A percentile compares a stretch with the other conserved stretches of the same genome.
phyloP scores from a whole-genome alignment of 2,113 vertebrate genomes.

The Calcarius ornatus region DNA sequence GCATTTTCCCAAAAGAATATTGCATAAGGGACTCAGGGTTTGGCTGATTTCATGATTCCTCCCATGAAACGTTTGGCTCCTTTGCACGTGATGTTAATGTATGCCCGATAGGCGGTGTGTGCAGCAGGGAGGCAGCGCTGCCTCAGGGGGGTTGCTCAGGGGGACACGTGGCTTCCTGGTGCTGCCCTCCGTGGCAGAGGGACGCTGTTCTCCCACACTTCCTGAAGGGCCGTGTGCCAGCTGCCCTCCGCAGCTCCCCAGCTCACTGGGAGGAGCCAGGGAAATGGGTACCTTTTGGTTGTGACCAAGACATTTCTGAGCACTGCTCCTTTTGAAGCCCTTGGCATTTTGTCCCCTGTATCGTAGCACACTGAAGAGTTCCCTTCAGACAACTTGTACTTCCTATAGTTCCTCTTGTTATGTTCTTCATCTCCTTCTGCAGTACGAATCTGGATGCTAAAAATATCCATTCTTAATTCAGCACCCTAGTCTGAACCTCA shows the following conservation, averaged over 20 bases:
- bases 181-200: accelerated
- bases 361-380: accelerated
- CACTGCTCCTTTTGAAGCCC: not conserved
- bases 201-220: not conserved
- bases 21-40: not conserved
- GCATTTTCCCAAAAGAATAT: not conserved
- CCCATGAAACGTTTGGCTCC: not conserved
- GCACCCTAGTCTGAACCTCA: not conserved
- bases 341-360: not conserved
- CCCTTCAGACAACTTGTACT: not conserved
- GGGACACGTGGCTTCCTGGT: not conserved
- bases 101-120: not conserved
- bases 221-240: not conserved
- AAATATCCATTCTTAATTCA: not conserved
- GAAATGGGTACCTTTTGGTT: not conserved
- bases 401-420: accelerated
- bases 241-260: not conserved
- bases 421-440: not conserved
- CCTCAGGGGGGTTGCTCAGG: not conserved
- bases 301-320: not conserved
- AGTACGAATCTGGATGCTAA: not conserved
- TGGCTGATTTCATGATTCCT: not conserved
- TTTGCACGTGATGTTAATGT: not conserved
- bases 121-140: not conserved
- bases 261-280: not conserved